Base-by-base conservation (phyloP, 2,797 vertebrate genomes). In the Lepus oiostolus region DNA sequence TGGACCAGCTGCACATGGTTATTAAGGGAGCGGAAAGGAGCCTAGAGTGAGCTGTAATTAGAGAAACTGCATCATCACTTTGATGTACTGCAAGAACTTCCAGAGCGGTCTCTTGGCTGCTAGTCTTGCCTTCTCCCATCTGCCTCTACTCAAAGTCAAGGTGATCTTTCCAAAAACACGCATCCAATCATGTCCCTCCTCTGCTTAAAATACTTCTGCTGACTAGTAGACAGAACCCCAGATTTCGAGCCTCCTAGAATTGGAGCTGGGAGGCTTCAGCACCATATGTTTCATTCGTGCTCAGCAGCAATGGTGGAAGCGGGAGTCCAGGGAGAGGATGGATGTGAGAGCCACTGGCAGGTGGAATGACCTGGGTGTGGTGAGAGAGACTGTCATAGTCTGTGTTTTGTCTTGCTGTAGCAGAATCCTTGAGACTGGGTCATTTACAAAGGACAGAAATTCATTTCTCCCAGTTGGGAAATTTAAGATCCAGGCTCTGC, bases 71-170 rank as follows among this genome's bases (percentile, higher is more conserved):
- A 38, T 91, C 91, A 79, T 85, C 91, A 70, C 26, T 76, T 75
- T 85, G 77, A 63, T 63, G 32, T 2, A 28, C 42, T 28, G 74
- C 19, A 28, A 88, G 82, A 95, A 93, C 83, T 83, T 91, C 86
- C 30, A 13, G 38, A 65, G 67, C 2, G 10, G 7, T 71, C 75
- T 89, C 92, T 65, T 88, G 76, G 80, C 30, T 63, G 68, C 84
- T 89, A 86, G 80, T 82, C 92, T 76, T 70, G 19, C 65, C 52
- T 14, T 80, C 54, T 95, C 47, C 80, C 91, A 90, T 88, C 93
- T 96, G 89, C 86, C n/a, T 94, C 79, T 85, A 3, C 75, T 85
- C 84, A 26, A 7, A 63, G 79, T 95, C 80, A 91, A 88, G 79
- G 92, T 83, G 75, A 85, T 92, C 83, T 94, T 95, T 75, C 85